phyloP scores from a whole-genome alignment of 2,797 vertebrate species.

The Urocyon cinereoargenteus region DNA sequence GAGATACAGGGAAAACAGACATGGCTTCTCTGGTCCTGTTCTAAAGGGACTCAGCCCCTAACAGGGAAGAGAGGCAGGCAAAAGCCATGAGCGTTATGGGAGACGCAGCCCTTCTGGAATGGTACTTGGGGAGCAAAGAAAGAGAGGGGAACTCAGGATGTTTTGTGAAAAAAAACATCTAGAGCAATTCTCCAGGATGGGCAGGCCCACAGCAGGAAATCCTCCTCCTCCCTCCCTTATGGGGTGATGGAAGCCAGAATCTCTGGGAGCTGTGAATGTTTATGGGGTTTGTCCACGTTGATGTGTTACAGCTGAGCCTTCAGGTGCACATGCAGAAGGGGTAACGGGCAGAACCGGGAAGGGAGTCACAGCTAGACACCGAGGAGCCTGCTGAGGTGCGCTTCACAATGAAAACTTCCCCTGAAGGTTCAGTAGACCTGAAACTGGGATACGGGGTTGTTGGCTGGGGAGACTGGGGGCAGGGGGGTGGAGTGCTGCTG shows the following conservation, averaged over 20 bases:
- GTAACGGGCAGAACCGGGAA: fast-evolving
- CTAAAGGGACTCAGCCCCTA: not conserved
- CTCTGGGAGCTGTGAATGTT: fast-evolving
- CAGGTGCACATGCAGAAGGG: fast-evolving
- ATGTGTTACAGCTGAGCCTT: not conserved
- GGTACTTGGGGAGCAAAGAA: not conserved
- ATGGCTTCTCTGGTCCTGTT: not conserved
- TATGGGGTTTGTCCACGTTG: fast-evolving
- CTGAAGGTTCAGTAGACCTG: not conserved
- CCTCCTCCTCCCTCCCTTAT: fast-evolving
- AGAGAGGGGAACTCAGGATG: not conserved
- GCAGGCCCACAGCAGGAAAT: fast-evolving
- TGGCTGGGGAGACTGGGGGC: too few relatives aligned
- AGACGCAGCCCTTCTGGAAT: not conserved
- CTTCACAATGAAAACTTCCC: fast-evolving
- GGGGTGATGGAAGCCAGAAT: fast-evolving
- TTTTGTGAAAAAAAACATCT: not conserved
- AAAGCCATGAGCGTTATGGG: fast-evolving
- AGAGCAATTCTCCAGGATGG: not conserved
- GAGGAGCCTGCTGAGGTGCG: fast-evolving
- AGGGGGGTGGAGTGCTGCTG: fast-evolving
- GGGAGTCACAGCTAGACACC: fast-evolving
- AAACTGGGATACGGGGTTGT: fast-evolving
- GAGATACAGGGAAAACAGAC: too few relatives aligned
- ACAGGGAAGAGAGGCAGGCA: fast-evolving